A percentile compares a stretch with the other conserved stretches of the same genome.
These are phyloP conservation scores for Pollenia amentaria DNA, from an alignment of 2,888 invertebrate genomes.

Conservation along the genomic window DNA sequence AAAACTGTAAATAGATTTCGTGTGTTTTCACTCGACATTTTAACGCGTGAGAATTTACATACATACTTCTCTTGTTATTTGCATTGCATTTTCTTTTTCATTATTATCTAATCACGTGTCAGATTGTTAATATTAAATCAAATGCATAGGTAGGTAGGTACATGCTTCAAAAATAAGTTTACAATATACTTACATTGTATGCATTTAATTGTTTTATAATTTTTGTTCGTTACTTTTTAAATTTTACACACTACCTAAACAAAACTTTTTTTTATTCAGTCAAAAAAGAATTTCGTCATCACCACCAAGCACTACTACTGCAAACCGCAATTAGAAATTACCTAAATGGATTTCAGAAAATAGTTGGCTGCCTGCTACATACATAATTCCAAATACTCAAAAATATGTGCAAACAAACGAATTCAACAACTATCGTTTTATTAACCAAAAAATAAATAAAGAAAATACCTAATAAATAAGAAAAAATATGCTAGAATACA, in stretches of 20 bases:
- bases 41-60: slow-evolving; percentile 25
- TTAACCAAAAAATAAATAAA: not conserved
- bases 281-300: slow-evolving; percentile 46
- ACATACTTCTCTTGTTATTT: slow-evolving; percentile 1
- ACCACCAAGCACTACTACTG: not conserved
- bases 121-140: slow-evolving; percentile 13
- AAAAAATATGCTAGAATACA: not conserved
- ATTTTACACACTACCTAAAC: not conserved
- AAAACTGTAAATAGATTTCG: not conserved
- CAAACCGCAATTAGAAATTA: not conserved
- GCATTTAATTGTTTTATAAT: not conserved
- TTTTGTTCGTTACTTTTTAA: not conserved
- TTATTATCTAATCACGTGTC: slow-evolving; percentile 63
- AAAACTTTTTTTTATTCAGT: not conserved
- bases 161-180: not conserved
- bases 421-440: slow-evolving; percentile 1
- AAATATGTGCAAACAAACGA: slow-evolving; percentile 1
- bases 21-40: slow-evolving; percentile 17
- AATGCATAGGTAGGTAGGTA: not conserved
- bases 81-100: slow-evolving; percentile 3
- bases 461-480: not conserved
- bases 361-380: slow-evolving; percentile 7
- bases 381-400: slow-evolving; percentile 19
- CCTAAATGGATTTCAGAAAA: not conserved
- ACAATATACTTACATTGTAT: not conserved